These are phyloP conservation scores for Lordiphosa mommai DNA, from an alignment of 1,140 invertebrate genomes.

Conservation along the genomic window DNA sequence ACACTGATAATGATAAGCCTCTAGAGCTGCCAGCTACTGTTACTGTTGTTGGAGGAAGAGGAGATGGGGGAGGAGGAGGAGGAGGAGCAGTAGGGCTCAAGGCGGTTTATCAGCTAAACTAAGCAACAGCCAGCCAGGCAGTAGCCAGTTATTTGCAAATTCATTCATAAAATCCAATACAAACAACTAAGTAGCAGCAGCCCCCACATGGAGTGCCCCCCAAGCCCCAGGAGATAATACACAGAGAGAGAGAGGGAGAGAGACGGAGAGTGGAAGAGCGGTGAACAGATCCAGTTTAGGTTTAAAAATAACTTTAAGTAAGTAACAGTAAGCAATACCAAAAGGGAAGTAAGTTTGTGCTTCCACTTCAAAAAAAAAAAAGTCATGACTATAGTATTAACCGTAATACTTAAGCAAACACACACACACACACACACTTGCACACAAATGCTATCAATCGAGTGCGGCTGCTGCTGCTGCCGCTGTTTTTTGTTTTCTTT, in stretches of 20 bases:
- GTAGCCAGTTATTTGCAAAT: conserved; percentile 33
- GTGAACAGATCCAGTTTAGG: conserved; percentile 4
- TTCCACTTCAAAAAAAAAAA: neutral
- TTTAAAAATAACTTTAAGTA: conserved; percentile 37
- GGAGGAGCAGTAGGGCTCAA: conserved; percentile 26
- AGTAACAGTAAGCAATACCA: conserved; percentile 10
- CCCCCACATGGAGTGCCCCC: conserved; percentile 12
- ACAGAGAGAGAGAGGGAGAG: neutral
- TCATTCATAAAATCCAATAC: conserved; percentile 61
- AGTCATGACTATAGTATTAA: too few species aligned
- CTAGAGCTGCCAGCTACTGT: neutral
- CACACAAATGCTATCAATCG: conserved; percentile 36
- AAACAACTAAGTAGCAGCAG: conserved; percentile 18
- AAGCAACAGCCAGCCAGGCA: conserved; percentile 9
- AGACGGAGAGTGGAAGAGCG: neutral
- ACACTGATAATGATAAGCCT: conserved; percentile 36
- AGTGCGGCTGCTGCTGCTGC: conserved; percentile 5
- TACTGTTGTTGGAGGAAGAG: too few species aligned
- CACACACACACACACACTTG: neutral
- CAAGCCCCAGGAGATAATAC: conserved; percentile 1
- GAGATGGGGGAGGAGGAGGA: too few species aligned
- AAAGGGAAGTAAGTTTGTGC: conserved; percentile 1
- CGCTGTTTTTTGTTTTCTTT: conserved; percentile 17
- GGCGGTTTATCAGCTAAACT: conserved; percentile 64
- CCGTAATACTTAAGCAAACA: neutral